Evolutionary conservation across 2,888 invertebrate species (phyloP).

Genomic region (Andrena hattorfiana): DNA sequence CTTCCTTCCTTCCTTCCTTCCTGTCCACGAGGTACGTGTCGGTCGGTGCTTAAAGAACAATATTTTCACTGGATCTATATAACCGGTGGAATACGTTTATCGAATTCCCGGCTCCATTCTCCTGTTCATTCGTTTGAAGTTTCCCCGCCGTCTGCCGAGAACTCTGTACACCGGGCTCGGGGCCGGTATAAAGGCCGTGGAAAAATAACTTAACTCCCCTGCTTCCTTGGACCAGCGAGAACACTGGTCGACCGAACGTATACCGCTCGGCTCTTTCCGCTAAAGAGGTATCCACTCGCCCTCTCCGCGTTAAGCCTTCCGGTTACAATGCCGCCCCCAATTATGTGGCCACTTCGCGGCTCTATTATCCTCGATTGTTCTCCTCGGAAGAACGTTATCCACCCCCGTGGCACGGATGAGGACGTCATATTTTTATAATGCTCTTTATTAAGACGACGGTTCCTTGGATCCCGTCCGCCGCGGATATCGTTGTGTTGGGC

Average conservation of each 20-base stretch:
- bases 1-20: background rate
- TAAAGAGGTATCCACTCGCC: constrained; percentile 14
- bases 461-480: too few species aligned
- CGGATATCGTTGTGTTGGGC: too few species aligned
- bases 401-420: background rate
- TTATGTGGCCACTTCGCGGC: constrained; percentile 44
- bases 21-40: constrained; percentile 40
- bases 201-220: constrained; percentile 54
- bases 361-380: constrained; percentile 48
- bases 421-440: constrained; percentile 11
- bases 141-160: constrained; percentile 22
- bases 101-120: constrained; percentile 56
- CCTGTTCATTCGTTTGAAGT: constrained; percentile 55
- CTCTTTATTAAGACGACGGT: constrained; percentile 14
- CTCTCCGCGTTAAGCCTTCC: constrained; percentile 22
- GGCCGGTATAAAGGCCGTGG: constrained; percentile 38
- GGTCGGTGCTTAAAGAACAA: constrained; percentile 61
- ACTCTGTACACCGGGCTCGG: constrained; percentile 27
- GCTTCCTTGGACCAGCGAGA: constrained; percentile 2
- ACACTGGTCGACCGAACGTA: constrained; percentile 21
- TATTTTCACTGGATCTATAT: constrained; percentile 63
- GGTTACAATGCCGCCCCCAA: constrained; percentile 23
- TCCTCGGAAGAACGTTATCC: constrained; percentile 20
- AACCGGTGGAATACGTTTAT: constrained; percentile 65
- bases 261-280: constrained; percentile 29